Evolutionary conservation across 1,140 invertebrate species (phyloP).

Genomic region (Phthorimaea operculella): DNA sequence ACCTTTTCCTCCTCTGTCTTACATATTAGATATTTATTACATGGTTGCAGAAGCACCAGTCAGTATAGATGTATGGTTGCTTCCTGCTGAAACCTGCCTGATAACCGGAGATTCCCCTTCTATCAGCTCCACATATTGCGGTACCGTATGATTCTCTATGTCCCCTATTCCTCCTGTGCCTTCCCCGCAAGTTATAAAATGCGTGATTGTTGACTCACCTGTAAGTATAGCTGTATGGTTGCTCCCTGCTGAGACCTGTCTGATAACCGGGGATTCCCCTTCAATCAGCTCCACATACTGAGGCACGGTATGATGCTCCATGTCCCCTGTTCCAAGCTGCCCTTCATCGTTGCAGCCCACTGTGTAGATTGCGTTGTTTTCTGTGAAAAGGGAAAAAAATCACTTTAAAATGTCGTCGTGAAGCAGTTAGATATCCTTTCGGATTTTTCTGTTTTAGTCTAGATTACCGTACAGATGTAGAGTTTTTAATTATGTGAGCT

Average conservation of each 20-base stretch:
- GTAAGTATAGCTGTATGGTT: conserved; percentile 68
- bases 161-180: conserved; percentile 17
- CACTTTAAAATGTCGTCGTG: too few species aligned
- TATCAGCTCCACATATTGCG: conserved; percentile 57
- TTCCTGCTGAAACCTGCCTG: conserved; percentile 68
- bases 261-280: conserved; percentile 33
- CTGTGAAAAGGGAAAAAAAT: conserved; percentile 39
- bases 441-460: too few species aligned
- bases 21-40: too few species aligned
- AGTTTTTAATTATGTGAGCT: too few species aligned
- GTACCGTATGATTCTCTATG: conserved; percentile 54
- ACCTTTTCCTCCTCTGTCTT: too few species aligned
- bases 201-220: conserved; percentile 35
- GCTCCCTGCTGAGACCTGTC: conserved; percentile 69
- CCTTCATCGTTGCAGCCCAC: conserved; percentile 75
- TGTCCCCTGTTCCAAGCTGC: conserved; percentile 71
- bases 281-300: conserved; percentile 57
- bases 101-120: conserved; percentile 37
- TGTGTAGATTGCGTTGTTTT: conserved; percentile 71
- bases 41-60: conserved; percentile 45
- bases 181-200: too few species aligned
- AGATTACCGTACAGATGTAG: too few species aligned
- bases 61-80: conserved; percentile 67
- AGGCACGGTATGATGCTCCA: conserved; percentile 54
- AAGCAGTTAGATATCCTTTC: too few species aligned